These are phyloP conservation scores for Camponotus pennsylvanicus DNA, from an alignment of 1,140 invertebrate species.

Conservation along the genomic window DNA sequence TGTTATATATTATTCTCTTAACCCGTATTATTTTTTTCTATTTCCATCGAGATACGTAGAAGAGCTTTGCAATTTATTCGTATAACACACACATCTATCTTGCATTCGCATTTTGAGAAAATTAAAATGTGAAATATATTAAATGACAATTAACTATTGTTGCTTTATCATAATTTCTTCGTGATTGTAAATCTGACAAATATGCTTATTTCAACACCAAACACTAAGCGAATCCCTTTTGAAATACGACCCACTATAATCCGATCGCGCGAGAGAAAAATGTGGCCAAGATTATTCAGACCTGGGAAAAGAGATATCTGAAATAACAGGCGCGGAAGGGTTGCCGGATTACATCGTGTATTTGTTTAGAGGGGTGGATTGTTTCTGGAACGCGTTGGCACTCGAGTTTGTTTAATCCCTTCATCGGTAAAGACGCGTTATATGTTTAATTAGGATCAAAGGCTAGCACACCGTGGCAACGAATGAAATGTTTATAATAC, in stretches of 20 bases:
- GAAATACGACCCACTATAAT: conserved; percentile 61
- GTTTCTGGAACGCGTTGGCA: conserved; percentile 58
- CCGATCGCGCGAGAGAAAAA: conserved; percentile 65
- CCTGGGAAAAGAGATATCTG: conserved; percentile 64
- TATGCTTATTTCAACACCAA: neutral
- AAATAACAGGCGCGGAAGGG: conserved; percentile 69
- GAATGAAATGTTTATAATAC: neutral
- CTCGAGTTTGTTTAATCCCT: conserved; percentile 48
- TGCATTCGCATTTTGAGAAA: neutral
- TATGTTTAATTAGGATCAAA: conserved; percentile 37
- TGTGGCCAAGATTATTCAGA: conserved; percentile 55
- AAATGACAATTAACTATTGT: neutral
- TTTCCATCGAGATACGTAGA: neutral
- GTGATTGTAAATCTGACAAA: conserved; percentile 4
- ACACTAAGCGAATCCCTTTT: conserved; percentile 38
- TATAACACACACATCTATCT: neutral
- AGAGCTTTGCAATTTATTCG: neutral
- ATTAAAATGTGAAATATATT: neutral
- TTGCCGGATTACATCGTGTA: conserved; percentile 69
- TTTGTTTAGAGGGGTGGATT: conserved; percentile 71
- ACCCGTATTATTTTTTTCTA: neutral
- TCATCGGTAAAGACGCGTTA: conserved; percentile 14
- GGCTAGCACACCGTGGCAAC: neutral
- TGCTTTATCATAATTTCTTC: neutral
- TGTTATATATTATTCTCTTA: neutral